Evolutionary conservation across 2,113 vertebrate genomes (phyloP).

Genomic region (Salvelinus sp.): DNA sequence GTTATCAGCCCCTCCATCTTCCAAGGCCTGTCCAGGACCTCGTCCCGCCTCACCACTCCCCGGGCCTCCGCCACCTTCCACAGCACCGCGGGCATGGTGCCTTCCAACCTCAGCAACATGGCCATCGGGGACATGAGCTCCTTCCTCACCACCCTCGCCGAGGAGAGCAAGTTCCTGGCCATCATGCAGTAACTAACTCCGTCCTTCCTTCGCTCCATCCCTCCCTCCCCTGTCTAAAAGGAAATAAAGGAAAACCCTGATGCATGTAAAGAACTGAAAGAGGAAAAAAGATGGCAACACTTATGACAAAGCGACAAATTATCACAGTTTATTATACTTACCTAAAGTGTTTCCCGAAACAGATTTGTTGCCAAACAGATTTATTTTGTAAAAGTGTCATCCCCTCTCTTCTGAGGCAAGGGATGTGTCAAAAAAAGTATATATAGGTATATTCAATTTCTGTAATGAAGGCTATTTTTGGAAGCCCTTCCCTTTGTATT

Average conservation of each 20-base stretch:
- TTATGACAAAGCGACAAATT: constrained; percentile 44
- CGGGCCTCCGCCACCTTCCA: constrained; percentile 82
- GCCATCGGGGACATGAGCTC: constrained; percentile 98
- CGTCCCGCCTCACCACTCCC: constrained; percentile 91
- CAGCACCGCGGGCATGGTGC: constrained; percentile 56
- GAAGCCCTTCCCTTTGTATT: constrained; percentile 85
- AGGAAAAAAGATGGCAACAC: constrained; percentile 23
- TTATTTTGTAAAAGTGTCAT: constrained; percentile 87
- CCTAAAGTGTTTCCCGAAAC: constrained; percentile 40
- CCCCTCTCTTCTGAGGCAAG: constrained; percentile 72
- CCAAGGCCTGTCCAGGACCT: constrained; percentile 89
- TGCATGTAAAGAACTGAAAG: constrained; percentile 63
- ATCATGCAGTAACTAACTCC: constrained; percentile 86
- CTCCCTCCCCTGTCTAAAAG: too few relatives aligned
- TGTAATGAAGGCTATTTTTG: constrained; percentile 92
- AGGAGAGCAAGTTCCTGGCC: constrained; percentile 97
- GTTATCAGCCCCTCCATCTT: constrained; percentile 88
- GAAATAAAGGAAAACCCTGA: constrained; percentile 48
- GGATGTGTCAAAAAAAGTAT: constrained; percentile 85
- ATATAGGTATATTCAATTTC: constrained; percentile 88
- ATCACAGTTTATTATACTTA: constrained; percentile 44
- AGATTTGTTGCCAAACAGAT: constrained; percentile 72
- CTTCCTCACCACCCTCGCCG: constrained; percentile 91
- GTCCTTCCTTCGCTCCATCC: background rate
- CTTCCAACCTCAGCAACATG: constrained; percentile 92